Percentiles rank a stretch among this genome's conserved stretches.
Conservation (phyloP, 2,797 vertebrate genomes). For the Adelosebastes latens region DNA sequence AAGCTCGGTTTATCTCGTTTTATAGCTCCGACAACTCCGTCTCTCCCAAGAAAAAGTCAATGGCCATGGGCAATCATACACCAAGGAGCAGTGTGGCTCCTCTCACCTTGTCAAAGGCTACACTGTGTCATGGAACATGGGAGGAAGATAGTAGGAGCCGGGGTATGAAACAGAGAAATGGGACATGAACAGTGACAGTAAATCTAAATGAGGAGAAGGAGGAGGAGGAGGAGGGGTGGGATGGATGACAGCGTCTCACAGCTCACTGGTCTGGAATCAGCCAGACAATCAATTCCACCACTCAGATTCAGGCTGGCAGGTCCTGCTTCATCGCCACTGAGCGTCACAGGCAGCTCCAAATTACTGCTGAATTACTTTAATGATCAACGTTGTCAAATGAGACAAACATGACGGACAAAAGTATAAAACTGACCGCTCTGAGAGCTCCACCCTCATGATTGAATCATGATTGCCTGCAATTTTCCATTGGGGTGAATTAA, state of each 20-base stretch:
- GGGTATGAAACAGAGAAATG: conserved; percentile 27
- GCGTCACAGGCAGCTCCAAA: conserved; percentile 6
- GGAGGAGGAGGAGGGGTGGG: background rate
- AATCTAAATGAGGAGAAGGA: conserved; percentile 48
- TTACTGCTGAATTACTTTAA: conserved; percentile 24
- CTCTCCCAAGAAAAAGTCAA: conserved; percentile 45
- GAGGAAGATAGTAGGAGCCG: background rate
- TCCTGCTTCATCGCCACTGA: conserved; percentile 24
- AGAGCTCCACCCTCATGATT: background rate
- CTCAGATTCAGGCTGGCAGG: conserved; percentile 48
- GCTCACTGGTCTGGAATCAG: conserved; percentile 73
- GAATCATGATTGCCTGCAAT: background rate
- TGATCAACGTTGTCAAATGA: background rate
- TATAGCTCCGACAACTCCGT: conserved; percentile 47
- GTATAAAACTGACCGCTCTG: background rate
- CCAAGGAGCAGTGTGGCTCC: conserved; percentile 23
- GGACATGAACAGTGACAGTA: conserved; percentile 47
- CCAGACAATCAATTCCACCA: conserved; percentile 65
- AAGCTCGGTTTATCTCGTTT: conserved; percentile 63
- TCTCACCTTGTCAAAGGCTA: conserved; percentile 37
- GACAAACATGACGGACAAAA: background rate
- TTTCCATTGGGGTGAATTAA: background rate
- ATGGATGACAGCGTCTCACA: conserved; percentile 45
- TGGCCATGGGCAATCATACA: conserved; percentile 33
- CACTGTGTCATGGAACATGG: conserved; percentile 38